These are phyloP conservation scores for Lycocerus yunnanus DNA, from an alignment of 2,888 invertebrate species.

Conservation along the genomic window DNA sequence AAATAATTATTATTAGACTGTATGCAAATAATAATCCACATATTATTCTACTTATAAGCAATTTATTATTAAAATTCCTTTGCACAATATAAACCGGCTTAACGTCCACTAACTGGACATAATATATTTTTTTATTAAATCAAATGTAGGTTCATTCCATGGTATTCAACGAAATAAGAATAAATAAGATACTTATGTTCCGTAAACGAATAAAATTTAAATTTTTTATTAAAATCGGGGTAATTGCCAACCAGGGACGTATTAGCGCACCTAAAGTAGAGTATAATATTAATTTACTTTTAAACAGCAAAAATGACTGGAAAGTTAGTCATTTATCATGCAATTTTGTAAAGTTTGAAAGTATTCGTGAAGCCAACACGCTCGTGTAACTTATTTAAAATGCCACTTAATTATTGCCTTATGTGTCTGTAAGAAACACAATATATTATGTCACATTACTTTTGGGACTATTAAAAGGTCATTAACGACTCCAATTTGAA, in stretches of 20 bases:
- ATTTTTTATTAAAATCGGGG: not conserved
- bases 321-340: not conserved
- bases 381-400: not conserved
- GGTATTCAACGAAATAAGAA: not conserved
- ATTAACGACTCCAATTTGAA: not conserved
- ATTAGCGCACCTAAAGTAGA: not conserved
- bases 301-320: not conserved
- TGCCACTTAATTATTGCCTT: not conserved
- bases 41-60: not conserved
- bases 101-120: not conserved
- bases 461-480: not conserved
- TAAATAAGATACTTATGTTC: not conserved
- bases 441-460: not conserved
- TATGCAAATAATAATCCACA: not conserved
- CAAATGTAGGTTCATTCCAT: not conserved
- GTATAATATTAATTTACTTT: not conserved
- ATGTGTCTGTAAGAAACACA: not conserved
- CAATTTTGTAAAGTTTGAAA: not conserved
- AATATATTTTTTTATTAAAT: not conserved
- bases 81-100: not conserved
- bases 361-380: not conserved
- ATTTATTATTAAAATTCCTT: not conserved
- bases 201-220: not conserved
- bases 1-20: not conserved
- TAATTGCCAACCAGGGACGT: not conserved